Evolutionary conservation across 2,113 vertebrate species (phyloP).

Genomic region (Psammodynastes pulverulentus): DNA sequence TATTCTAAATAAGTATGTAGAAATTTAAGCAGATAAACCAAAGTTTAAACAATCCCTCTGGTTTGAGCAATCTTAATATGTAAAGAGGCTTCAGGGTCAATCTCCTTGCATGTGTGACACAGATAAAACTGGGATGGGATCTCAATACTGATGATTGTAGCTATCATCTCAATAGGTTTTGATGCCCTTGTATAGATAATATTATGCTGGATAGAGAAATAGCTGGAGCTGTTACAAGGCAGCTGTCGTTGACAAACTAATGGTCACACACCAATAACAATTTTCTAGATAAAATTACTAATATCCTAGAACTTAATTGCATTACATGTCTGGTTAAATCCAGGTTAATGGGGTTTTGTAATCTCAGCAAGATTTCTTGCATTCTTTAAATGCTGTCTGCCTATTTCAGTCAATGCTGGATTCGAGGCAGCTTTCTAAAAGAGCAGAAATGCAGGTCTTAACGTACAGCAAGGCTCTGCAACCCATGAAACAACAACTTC

Average conservation of each 20-base stretch:
- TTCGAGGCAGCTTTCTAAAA: neutral
- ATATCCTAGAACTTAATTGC: neutral
- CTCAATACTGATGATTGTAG: neutral
- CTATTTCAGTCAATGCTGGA: neutral
- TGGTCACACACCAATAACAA: neutral
- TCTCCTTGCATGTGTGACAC: neutral
- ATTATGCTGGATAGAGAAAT: neutral
- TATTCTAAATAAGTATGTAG: neutral
- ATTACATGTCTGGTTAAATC: neutral
- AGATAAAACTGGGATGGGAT: neutral
- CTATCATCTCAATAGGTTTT: neutral
- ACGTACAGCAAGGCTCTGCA: neutral
- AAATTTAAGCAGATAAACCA: neutral
- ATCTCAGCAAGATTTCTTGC: neutral
- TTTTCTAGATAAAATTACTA: neutral
- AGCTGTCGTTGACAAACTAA: neutral
- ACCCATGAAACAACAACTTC: neutral
- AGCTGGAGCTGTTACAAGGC: neutral
- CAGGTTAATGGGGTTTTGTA: too few species aligned
- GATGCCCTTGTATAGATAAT: neutral
- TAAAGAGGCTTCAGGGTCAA: neutral
- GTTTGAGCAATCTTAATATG: neutral
- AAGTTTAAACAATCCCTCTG: neutral
- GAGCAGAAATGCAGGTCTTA: neutral
- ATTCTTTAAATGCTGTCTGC: neutral